Percentiles rank a stretch among this genome's conserved stretches.
Conservation (phyloP, 1,140 invertebrate species). For the Polyergus mexicanus region DNA sequence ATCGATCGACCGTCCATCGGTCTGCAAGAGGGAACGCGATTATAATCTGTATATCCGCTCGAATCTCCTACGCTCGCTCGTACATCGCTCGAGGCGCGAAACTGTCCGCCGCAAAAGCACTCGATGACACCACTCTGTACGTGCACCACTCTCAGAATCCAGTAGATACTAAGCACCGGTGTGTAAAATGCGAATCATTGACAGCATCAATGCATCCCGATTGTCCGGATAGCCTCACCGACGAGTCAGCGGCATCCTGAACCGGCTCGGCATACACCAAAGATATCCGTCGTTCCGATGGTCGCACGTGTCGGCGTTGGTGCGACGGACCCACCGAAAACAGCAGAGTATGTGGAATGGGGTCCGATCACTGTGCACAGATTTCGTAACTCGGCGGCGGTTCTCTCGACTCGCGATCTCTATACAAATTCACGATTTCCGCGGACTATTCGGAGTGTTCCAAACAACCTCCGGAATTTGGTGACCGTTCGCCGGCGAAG, state of each 20-base stretch:
- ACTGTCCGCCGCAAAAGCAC: slow-evolving; percentile 42
- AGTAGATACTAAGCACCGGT: slow-evolving; percentile 5
- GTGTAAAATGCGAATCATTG: slow-evolving; percentile 23
- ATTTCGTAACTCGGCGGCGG: slow-evolving; percentile 48
- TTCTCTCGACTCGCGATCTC: slow-evolving; percentile 35
- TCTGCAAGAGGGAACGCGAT: slow-evolving; percentile 6
- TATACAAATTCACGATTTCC: slow-evolving; percentile 46
- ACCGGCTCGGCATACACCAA: slow-evolving; percentile 6
- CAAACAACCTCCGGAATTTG: slow-evolving; percentile 18
- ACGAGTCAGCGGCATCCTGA: neutral
- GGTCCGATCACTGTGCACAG: slow-evolving; percentile 46
- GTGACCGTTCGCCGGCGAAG: slow-evolving; percentile 10
- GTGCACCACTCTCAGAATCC: slow-evolving; percentile 58
- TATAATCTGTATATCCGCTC: neutral
- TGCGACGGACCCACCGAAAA: slow-evolving; percentile 15
- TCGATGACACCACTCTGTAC: slow-evolving; percentile 58
- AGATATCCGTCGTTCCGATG: slow-evolving; percentile 11
- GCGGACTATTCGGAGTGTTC: slow-evolving; percentile 8
- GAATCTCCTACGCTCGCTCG: slow-evolving; percentile 27
- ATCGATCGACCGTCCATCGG: slow-evolving; percentile 14
- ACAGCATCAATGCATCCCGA: neutral
- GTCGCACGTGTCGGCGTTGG: neutral
- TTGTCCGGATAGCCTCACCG: neutral
- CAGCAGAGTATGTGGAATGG: slow-evolving; percentile 1
- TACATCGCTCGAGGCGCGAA: slow-evolving; percentile 19